These are phyloP conservation scores for Allygus modestus DNA, from an alignment of 2,888 invertebrate genomes.

Conservation along the genomic window DNA sequence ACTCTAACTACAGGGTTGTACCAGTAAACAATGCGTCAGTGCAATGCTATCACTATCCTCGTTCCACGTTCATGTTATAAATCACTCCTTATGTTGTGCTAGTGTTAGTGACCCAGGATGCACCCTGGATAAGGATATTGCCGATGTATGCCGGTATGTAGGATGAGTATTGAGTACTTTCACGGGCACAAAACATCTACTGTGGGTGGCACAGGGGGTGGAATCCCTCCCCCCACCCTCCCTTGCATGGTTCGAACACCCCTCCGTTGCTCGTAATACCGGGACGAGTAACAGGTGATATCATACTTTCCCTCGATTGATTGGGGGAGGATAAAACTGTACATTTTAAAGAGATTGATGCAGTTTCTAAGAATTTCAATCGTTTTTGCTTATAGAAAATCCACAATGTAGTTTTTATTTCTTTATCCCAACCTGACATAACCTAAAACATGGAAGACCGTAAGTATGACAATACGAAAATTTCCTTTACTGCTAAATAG, in stretches of 20 bases:
- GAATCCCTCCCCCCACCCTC: neutral
- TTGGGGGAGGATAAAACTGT: neutral
- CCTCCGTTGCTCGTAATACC: neutral
- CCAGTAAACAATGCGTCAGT: too few species aligned
- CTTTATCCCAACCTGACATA: too few species aligned
- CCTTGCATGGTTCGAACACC: neutral
- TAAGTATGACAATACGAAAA: too few species aligned
- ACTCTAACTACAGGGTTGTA: too few species aligned
- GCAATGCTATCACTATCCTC: conserved; percentile 16
- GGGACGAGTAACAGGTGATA: conserved; percentile 28
- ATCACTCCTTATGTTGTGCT: neutral
- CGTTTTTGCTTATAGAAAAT: too few species aligned
- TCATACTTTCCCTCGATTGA: neutral
- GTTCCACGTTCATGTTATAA: conserved; percentile 12
- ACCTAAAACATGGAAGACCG: too few species aligned
- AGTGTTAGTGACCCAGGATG: neutral
- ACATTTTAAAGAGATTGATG: neutral
- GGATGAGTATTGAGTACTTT: conserved; percentile 28
- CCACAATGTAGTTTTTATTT: too few species aligned
- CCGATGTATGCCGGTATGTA: neutral
- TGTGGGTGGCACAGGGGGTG: neutral
- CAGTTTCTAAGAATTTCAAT: too few species aligned
- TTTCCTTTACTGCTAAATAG: too few species aligned
- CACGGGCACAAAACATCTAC: neutral
- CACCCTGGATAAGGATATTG: neutral